A percentile compares a stretch with the other conserved stretches of the same genome.
Evolutionary conservation across 2,888 invertebrate species (phyloP).

Genomic region (Acanthosepion pharaonis): DNA sequence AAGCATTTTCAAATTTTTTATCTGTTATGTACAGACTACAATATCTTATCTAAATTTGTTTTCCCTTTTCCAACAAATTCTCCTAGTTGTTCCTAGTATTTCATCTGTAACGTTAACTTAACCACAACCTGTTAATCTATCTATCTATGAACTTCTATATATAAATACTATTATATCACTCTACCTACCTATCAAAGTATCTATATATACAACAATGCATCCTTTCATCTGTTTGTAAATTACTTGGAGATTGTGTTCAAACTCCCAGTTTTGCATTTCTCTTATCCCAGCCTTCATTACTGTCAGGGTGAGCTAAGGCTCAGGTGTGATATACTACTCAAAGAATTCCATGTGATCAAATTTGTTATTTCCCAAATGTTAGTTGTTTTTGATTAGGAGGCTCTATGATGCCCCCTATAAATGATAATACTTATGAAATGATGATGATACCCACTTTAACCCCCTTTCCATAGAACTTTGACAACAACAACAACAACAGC

Average conservation of each 20-base stretch:
- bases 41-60: background rate
- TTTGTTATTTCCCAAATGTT: constrained; percentile 33
- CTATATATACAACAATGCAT: background rate
- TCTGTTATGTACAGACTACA: background rate
- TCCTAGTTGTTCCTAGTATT: background rate
- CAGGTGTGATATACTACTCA: constrained; percentile 35
- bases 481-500: background rate
- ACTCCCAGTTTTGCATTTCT: constrained; percentile 17
- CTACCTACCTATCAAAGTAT: background rate
- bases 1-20: background rate
- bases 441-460: background rate
- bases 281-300: constrained; percentile 33
- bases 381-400: constrained; percentile 11
- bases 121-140: background rate
- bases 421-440: background rate
- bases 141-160: background rate
- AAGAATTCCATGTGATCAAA: constrained; percentile 39
- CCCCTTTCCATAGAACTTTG: constrained; percentile 34
- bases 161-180: constrained; percentile 25
- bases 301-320: constrained; percentile 39
- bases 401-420: constrained; percentile 33
- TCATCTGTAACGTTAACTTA: background rate
- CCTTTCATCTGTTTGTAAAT: constrained; percentile 33
- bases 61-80: background rate
- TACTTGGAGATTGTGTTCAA: constrained; percentile 22